Conservation (phyloP, 2,888 invertebrate species). For the Caenorhabditis virilis region DNA sequence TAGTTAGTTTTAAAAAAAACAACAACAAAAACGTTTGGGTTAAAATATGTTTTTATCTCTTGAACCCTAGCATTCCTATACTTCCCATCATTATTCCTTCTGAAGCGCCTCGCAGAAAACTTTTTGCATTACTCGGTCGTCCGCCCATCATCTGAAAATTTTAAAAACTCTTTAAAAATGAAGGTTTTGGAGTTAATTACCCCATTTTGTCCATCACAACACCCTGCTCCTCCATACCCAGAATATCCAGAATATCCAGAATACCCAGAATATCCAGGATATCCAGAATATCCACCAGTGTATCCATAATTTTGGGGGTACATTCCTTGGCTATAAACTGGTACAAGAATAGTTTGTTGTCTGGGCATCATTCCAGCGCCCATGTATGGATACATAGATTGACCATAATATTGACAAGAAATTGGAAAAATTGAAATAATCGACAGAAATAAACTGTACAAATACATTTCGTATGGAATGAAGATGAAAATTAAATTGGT, state of each 20-base stretch:
- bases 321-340: constrained; percentile 18
- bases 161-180: background rate
- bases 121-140: constrained; percentile 27
- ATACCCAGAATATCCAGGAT: constrained; percentile 8
- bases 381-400: constrained; percentile 7
- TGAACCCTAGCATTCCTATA: constrained; percentile 33
- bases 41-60: constrained; percentile 4
- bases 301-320: constrained; percentile 6
- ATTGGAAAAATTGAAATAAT: constrained; percentile 1
- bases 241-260: constrained; percentile 12
- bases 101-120: constrained; percentile 31
- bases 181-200: constrained; percentile 6
- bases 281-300: constrained; percentile 1
- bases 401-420: constrained; percentile 20
- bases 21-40: background rate
- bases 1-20: constrained; percentile 1
- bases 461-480: no score
- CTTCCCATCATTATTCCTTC: constrained; percentile 38
- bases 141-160: constrained; percentile 14
- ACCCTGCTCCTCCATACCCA: constrained; percentile 11
- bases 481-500: constrained; percentile 1
- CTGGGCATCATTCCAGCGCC: no score
- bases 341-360: constrained; percentile 27
- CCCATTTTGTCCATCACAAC: constrained; percentile 24
- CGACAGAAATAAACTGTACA: no score